These are phyloP conservation scores for Hydrochoerus hydrochaeris DNA, from an alignment of 2,113 vertebrate species.

Conservation along the genomic window DNA sequence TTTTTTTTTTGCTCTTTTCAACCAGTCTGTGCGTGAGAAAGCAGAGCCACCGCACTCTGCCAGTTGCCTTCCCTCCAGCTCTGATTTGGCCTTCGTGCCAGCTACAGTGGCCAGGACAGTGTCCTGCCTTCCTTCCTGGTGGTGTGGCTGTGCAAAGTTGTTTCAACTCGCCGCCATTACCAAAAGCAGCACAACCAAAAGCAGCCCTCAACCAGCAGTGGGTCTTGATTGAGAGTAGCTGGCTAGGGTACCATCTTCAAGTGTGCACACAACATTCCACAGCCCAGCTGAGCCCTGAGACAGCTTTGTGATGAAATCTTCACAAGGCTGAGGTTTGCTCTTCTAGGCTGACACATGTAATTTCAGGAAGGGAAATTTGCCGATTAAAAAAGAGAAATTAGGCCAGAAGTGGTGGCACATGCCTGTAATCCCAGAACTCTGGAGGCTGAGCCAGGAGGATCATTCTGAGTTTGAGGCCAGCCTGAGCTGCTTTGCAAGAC, in stretches of 20 bases:
- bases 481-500: too few species aligned
- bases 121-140: background rate
- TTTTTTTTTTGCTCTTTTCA: background rate
- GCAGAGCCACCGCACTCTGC: too few species aligned
- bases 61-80: background rate
- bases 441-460: too few species aligned
- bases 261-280: background rate
- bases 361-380: conserved; percentile 40
- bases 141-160: background rate
- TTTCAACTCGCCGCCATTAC: background rate
- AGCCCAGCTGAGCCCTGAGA: background rate
- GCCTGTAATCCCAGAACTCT: too few species aligned
- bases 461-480: too few species aligned
- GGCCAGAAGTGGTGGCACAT: too few species aligned
- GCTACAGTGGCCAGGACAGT: background rate
- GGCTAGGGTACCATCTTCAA: background rate
- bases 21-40: background rate
- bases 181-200: background rate
- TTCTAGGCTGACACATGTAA: background rate
- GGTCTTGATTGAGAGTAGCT: background rate
- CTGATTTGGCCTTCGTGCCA: background rate
- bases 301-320: background rate
- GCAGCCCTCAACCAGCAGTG: background rate
- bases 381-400: background rate
- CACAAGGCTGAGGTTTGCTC: background rate